These are phyloP conservation scores for Palythoa grandis DNA, from an alignment of 92 coral and sea anemone species.

Conservation along the genomic window DNA sequence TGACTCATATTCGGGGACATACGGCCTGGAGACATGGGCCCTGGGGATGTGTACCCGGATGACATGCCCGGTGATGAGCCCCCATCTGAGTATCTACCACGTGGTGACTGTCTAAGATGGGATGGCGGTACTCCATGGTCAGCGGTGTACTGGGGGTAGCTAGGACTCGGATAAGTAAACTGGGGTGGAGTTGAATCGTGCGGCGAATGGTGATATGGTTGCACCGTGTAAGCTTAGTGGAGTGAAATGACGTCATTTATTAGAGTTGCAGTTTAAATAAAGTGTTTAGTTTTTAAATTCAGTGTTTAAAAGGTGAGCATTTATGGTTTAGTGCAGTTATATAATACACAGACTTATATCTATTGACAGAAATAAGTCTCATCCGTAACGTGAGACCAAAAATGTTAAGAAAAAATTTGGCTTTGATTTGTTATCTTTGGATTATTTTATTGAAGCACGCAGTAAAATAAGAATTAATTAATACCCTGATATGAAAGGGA, in stretches of 20 bases:
- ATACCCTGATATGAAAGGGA: no score
- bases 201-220: conserved; percentile 72
- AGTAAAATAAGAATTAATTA: no score
- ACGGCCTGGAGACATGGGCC: conserved; percentile 89
- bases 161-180: conserved; percentile 67
- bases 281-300: no score
- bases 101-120: conserved; percentile 81
- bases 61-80: conserved; percentile 87
- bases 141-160: conserved; percentile 84
- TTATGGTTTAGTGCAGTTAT: conserved; percentile 1
- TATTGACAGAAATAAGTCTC: background rate
- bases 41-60: conserved; percentile 81
- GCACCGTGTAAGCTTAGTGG: conserved; percentile 84
- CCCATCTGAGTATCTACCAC: conserved; percentile 79
- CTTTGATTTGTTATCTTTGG: no score
- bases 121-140: conserved; percentile 83
- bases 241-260: conserved; percentile 24
- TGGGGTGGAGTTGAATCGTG: conserved; percentile 60
- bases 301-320: background rate
- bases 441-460: no score
- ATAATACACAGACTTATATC: background rate
- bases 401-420: no score
- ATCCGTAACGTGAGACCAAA: background rate
- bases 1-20: conserved; percentile 92
- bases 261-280: background rate